A percentile compares a stretch with the other conserved stretches of the same genome.
These are phyloP conservation scores for Neoarius graeffei DNA, from an alignment of 2,113 vertebrate genomes.

Conservation along the genomic window DNA sequence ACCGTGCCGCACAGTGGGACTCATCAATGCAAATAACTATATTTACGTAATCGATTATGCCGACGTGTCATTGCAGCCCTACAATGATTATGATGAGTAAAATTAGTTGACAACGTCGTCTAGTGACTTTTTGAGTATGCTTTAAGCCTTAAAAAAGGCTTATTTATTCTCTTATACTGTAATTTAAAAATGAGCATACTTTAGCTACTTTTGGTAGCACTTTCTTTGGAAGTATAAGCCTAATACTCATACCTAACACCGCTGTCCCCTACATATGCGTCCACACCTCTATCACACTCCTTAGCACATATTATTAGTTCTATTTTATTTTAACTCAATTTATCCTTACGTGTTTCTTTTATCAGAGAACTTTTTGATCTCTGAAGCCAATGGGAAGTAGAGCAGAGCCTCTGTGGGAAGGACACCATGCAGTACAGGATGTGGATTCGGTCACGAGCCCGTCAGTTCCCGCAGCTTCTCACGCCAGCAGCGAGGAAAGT, in stretches of 20 bases:
- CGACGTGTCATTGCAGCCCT: too few species aligned
- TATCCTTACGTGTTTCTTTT: not conserved
- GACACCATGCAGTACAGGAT: slow-evolving; percentile 68
- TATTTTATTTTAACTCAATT: not conserved
- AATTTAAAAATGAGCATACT: not conserved
- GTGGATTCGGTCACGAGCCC: slow-evolving; percentile 54
- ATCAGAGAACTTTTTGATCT: not conserved
- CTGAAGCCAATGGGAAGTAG: not conserved
- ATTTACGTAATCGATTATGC: too few species aligned
- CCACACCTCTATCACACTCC: not conserved
- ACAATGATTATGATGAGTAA: not conserved
- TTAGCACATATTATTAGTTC: not conserved
- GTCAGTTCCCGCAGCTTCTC: slow-evolving; percentile 13
- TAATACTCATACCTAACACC: too few species aligned
- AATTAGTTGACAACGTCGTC: not conserved
- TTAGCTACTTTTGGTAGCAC: not conserved
- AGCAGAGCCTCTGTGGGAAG: slow-evolving; percentile 61
- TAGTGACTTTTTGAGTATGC: not conserved
- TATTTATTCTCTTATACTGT: not conserved
- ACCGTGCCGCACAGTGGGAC: too few species aligned
- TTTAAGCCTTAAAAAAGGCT: not conserved
- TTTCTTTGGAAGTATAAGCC: not conserved
- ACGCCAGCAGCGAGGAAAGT: slow-evolving; percentile 42
- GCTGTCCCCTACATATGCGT: not conserved
- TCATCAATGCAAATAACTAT: too few species aligned